Base-by-base conservation (phyloP, 1,140 invertebrate species). In the Arctopsyche grandis region DNA sequence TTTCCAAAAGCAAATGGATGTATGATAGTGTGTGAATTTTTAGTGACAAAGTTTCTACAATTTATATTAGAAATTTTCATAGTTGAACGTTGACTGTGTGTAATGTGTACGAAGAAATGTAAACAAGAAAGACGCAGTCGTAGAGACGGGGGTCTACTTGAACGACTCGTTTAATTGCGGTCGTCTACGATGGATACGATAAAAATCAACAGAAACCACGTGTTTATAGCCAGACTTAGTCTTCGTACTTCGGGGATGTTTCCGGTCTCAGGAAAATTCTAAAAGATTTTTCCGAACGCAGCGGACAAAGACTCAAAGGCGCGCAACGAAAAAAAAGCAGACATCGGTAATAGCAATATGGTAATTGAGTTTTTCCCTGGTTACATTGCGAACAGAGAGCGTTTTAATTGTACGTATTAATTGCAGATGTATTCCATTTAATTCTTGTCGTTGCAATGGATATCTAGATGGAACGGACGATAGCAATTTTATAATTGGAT, bases 151-250 rank as follows among this genome's bases (percentile, higher is more conserved):
- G 56, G n/a, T 19, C 16, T 21, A 21, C 9, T 19, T 60, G 56
- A 16, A 60, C 56, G 56, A 38, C 66, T 44, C 38, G 44, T 73
- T 48, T 73, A 73, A 73, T 73, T 73, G 69, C 69, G 44, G 69
- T 46, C 44, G 66, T 69, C 38, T 44, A 44, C 69, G 69, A 73
- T 73, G n/a, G 69, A 73, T 73, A 43, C 69, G 38, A 73, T 73
- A 73, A 73, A 73, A 73, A 73, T 73, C 69, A 73, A 73, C 69
- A 73, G 69, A 73, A 73, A 29, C 69, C 38, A 73, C 43, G 69
- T 46, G 69, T 73, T 73, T 73, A 73, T 73, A 44, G 38, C 69
- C 21, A 5, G 21, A 21, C n/a, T 7, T 5, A 60, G 56, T 19
- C 21, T 9, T 12, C 14, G 19, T n/a, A 56, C 12, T 60, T 21